Evolutionary conservation across 2,113 vertebrate species (phyloP), one percentile per base, ranked within the genome.

Genomic region (Nipponia nippon): DNA sequence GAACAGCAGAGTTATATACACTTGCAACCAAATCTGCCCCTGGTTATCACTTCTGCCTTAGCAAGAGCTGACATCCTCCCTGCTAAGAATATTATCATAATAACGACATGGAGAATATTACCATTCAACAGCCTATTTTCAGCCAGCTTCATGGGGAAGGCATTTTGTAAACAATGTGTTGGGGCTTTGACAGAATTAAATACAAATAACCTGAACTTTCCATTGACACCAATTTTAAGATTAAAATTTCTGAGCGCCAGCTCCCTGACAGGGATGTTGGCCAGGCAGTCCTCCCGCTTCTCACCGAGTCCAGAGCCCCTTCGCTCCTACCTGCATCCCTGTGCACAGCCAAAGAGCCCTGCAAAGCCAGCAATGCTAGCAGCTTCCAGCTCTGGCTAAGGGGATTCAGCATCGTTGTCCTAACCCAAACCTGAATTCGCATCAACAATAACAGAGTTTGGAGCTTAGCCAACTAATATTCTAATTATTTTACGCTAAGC

Each of bases 1-100:
- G 42, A 95, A 81, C 69, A 92, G 90, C 85, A 90, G 76, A 78
- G 55, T 83, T 94, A 78, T 32, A 73, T 27, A 72, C 36, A 89
- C 81, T 89, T 80, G 67, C 71, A 92, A 90, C 66, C 46, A 80
- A 93, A 81, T 90, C 59, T 94, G 88, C 87, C 92, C 55, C 90
- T 42, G 79, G 88, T 90, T 94, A 93, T 93, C 85, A 58, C 75
- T 95, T 94, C 69, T 85, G 90, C 83, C 53, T 53, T 62, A 93
- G 93, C 59, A 62, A 88, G 82, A 83, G 75, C 71, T 88, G 90
- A 93, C 85, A 92, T 85, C 59, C 30, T 88, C 85, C 85, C 90
- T 83, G 76, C 88, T 86, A 92, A 53, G 46, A 89, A 59, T 53
- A 88, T 83, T 73, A 94, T 53, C 85, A 83, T 84, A 80, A 53